Evolutionary conservation across 2,797 vertebrate species (phyloP).

Genomic region (Myiothlypis coronata): DNA sequence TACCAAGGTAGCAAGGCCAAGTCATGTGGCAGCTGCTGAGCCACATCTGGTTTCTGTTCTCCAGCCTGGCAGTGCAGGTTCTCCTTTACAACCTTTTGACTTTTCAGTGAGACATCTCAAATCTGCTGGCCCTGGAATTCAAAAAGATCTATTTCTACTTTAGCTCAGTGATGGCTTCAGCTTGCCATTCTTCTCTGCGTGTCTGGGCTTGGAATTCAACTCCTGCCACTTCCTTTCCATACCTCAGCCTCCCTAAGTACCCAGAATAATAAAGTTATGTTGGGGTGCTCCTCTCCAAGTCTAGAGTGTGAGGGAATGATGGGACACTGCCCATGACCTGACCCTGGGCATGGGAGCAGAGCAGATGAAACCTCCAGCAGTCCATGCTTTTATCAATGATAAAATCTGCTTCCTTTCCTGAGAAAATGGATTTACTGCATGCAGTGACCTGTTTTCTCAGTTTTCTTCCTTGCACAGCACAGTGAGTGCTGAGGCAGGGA

Average conservation of each 20-base stretch:
- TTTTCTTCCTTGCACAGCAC: background rate
- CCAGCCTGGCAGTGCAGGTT: background rate
- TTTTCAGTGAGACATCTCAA: background rate
- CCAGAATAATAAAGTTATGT: background rate
- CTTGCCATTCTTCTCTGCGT: background rate
- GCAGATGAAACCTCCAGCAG: background rate
- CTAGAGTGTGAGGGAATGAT: fast-evolving
- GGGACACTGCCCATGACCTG: background rate
- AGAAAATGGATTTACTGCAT: background rate
- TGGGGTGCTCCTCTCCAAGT: background rate
- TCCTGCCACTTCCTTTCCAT: background rate
- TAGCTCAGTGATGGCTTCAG: background rate
- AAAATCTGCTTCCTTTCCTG: background rate
- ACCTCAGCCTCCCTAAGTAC: background rate
- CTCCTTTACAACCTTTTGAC: background rate
- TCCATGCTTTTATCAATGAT: background rate
- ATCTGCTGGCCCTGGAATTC: background rate
- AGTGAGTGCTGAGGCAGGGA: background rate
- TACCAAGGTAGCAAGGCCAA: background rate
- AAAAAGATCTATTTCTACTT: background rate
- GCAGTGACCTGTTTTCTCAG: background rate
- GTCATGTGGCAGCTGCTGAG: background rate
- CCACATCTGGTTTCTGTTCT: background rate
- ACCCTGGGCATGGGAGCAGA: fast-evolving
- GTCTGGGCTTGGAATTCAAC: background rate